These are phyloP conservation scores for Myotis brandtii DNA, from an alignment of 2,113 vertebrate genomes.

Conservation along the genomic window DNA sequence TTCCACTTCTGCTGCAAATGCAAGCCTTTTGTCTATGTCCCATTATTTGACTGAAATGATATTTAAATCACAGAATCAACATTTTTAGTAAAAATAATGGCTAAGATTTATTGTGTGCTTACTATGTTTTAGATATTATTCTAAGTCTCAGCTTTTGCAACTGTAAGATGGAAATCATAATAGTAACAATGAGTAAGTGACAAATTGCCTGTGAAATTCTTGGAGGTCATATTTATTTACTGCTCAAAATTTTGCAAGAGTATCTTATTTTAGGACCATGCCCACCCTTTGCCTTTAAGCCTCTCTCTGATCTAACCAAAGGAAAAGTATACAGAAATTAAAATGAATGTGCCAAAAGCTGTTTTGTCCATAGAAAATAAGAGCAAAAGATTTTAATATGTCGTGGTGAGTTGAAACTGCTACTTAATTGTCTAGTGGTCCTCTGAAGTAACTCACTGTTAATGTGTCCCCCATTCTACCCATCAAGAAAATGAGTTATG, in stretches of 20 bases:
- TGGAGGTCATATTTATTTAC: conserved; percentile 22
- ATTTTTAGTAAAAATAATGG: not conserved
- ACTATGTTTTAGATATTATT: not conserved
- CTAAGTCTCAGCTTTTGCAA: not conserved
- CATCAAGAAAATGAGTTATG: not conserved
- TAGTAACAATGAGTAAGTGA: not conserved
- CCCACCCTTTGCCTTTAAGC: not conserved
- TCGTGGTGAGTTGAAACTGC: not conserved
- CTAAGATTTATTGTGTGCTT: not conserved
- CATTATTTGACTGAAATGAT: not conserved
- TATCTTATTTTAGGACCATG: conserved; percentile 1
- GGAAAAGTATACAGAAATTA: conserved; percentile 33
- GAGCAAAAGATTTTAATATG: not conserved
- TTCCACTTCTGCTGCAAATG: not conserved
- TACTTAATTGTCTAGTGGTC: not conserved
- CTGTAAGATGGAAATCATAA: not conserved
- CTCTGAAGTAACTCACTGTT: not conserved
- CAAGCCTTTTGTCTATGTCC: not conserved
- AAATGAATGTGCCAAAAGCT: not conserved
- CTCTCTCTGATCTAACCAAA: conserved; percentile 4
- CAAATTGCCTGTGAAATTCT: not conserved
- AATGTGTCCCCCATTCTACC: too few relatives aligned
- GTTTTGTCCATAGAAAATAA: conserved; percentile 25
- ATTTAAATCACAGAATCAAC: not conserved
- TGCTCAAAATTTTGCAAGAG: conserved; percentile 15